phyloP scores from a whole-genome alignment of 2,113 vertebrate genomes.

The Synodontis membranacea region DNA sequence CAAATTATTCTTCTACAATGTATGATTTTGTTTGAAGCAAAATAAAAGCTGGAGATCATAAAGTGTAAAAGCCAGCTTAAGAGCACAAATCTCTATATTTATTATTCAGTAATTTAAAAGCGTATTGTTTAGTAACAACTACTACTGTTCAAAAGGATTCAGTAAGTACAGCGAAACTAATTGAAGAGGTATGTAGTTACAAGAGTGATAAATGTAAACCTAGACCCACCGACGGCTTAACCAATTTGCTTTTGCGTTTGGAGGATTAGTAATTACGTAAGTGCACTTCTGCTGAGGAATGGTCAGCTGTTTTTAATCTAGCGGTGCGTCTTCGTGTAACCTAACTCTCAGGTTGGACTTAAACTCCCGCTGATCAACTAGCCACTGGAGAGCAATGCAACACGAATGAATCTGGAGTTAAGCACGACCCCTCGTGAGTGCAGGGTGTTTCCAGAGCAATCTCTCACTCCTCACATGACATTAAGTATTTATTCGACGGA shows the following conservation, averaged over 20 bases:
- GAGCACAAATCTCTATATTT: neutral
- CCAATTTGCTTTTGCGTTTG: constrained; percentile 5
- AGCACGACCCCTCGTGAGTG: constrained; percentile 5
- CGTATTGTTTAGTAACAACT: neutral
- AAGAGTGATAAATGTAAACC: constrained; percentile 9
- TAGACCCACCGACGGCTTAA: constrained; percentile 1
- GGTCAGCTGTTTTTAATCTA: constrained; percentile 17
- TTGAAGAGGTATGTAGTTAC: neutral
- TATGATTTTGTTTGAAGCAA: neutral
- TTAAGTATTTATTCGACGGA: neutral
- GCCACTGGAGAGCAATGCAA: neutral
- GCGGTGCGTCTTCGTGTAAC: constrained; percentile 49
- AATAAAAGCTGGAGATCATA: neutral
- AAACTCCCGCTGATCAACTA: neutral
- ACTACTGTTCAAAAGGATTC: neutral
- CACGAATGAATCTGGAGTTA: constrained; percentile 15
- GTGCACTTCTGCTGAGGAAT: neutral
- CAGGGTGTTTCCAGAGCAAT: constrained; percentile 1
- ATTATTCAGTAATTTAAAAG: neutral
- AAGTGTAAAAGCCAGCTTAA: neutral
- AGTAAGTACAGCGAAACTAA: too few species aligned
- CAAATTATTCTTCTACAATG: neutral
- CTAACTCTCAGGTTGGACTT: constrained; percentile 1
- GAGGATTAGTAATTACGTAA: constrained; percentile 20
- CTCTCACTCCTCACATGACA: neutral